Base-by-base conservation (phyloP, 1,140 invertebrate genomes). In the Pemphigus obesinymphae region DNA sequence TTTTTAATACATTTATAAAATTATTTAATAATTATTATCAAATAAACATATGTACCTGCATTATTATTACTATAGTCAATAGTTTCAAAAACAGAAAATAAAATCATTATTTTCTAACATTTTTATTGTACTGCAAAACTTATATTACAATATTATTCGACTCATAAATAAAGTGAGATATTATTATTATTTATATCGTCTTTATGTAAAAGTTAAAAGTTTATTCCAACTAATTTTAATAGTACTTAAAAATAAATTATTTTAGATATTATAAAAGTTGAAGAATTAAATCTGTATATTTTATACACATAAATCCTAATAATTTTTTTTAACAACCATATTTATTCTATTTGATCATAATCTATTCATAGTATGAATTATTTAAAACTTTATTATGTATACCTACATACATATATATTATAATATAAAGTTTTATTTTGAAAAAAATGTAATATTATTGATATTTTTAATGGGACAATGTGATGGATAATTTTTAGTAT, bases 141-240 rank as follows among this genome's bases (percentile, higher is more conserved):
- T n/a, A 66, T n/a, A 66, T 66, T 13, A 66, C n/a, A 61, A 13
- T 17, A 1, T 8, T 26, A 29, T 5, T 7, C 4, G 10, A 70
- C 23, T 43, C 37, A 45, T 43, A 43, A 70, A 70, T 45, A 45
- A 70, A 45, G 40, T 26, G 37, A 29, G 10, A 37, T 40, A 29
- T 17, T 45, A 23, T 66, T 66, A 66, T 40, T 66, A 40, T 66
- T 66, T 40, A 66, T 10, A 34, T 58, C 2, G 31, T 37, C 5
- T 70, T 70, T 45, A 17, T 45, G 23, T 70, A 45, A 29, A 70
- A 70, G 66, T 70, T 70, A 43, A 70, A 43, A 70, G 40, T 70
- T 26, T 70, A 45, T 70, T 26, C 13, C 40, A 6, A 70, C 13
- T 29, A 70, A 29, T 70, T 43, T 70, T 45, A 26, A 20, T 26